phyloP scores from a whole-genome alignment of 2,888 invertebrate genomes.

The Muscina levida region DNA sequence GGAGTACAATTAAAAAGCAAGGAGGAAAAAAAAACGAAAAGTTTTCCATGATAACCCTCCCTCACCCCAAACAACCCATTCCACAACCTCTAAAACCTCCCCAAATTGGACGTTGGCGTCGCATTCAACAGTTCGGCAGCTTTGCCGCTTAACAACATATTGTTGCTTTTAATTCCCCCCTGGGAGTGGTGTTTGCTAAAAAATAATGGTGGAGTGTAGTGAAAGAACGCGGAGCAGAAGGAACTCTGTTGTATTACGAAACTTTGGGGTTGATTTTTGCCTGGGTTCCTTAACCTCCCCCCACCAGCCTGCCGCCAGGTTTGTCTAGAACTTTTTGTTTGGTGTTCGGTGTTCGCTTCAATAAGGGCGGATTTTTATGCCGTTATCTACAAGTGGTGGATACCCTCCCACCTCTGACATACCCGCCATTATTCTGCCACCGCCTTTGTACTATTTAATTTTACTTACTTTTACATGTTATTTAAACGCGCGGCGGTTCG shows the following conservation, averaged over 20 bases:
- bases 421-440: not conserved
- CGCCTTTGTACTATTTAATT: not conserved
- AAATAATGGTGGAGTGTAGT: not conserved
- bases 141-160: slow-evolving; percentile 60
- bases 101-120: not conserved
- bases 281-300: slow-evolving; percentile 29
- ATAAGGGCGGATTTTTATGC: slow-evolving; percentile 54
- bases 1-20: too few species aligned
- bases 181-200: not conserved
- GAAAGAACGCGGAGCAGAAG: not conserved
- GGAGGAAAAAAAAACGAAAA: not conserved
- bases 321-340: too few species aligned
- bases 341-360: slow-evolving; percentile 28
- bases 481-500: slow-evolving; percentile 2
- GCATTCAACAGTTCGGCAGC: slow-evolving; percentile 76
- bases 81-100: not conserved
- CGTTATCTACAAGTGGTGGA: slow-evolving; percentile 57
- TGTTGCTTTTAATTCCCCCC: slow-evolving; percentile 53
- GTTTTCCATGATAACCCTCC: not conserved
- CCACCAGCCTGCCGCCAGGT: slow-evolving; percentile 13
- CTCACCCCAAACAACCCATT: slow-evolving; percentile 9
- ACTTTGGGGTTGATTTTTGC: not conserved
- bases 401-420: too few species aligned
- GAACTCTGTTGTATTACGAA: not conserved
- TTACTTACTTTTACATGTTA: too few species aligned